Evolutionary conservation across 1,140 invertebrate species (phyloP).

Genomic region (Drosophila sulfurigaster): DNA sequence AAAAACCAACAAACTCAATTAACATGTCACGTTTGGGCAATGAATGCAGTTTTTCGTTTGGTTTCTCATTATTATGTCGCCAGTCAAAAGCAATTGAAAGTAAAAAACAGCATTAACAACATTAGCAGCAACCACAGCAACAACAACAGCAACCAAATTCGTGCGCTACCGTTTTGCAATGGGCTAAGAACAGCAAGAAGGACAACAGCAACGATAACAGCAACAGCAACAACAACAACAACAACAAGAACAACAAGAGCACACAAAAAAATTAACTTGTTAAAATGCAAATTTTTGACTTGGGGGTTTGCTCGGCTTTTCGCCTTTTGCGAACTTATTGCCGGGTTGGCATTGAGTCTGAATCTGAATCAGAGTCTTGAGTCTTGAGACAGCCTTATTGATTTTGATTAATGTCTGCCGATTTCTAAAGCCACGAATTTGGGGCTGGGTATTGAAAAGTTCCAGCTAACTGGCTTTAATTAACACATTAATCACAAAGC

Average conservation of each 20-base stretch:
- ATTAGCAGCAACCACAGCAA: constrained; percentile 19
- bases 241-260: constrained; percentile 28
- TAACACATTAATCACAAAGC: constrained; percentile 74
- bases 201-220: constrained; percentile 40
- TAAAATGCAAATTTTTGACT: constrained; percentile 80
- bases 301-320: constrained; percentile 58
- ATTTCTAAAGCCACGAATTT: constrained; percentile 61
- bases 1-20: constrained; percentile 67
- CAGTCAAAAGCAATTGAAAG: constrained; percentile 79
- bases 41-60: constrained; percentile 63
- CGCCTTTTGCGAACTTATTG: constrained; percentile 45
- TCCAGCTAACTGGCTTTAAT: constrained; percentile 65
- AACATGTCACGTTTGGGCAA: constrained; percentile 79
- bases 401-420: constrained; percentile 78
- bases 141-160: constrained; percentile 57
- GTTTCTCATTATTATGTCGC: constrained; percentile 79
- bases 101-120: constrained; percentile 40
- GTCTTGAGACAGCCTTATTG: constrained; percentile 66
- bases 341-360: constrained; percentile 69
- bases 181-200: constrained; percentile 56
- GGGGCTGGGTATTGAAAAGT: constrained; percentile 64
- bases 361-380: constrained; percentile 16
- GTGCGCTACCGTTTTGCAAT: constrained; percentile 79
- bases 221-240: constrained; percentile 43
- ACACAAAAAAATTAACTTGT: constrained; percentile 71